Conservation (phyloP, 1,140 invertebrate species). For the Heterodera carotae region DNA sequence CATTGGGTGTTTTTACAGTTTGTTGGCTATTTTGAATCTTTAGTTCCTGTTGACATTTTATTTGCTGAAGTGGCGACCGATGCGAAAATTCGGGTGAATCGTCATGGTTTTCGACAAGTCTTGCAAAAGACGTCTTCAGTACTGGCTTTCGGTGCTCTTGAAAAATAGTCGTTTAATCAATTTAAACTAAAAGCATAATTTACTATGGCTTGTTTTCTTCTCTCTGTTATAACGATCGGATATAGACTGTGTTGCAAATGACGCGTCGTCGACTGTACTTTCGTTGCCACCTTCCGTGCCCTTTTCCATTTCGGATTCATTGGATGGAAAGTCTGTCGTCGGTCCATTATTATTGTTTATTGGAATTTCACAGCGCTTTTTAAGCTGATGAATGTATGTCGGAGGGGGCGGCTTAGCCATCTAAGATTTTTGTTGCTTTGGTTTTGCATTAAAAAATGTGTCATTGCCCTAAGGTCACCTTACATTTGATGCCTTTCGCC, state of each 20-base stretch:
- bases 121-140: background rate
- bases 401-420: constrained; percentile 27
- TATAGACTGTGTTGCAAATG: background rate
- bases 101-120: constrained; percentile 17
- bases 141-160: background rate
- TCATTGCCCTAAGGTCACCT: too few species aligned
- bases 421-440: constrained; percentile 14
- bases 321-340: background rate
- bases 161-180: background rate
- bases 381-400: constrained; percentile 11
- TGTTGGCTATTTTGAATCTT: background rate
- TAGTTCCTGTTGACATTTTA: background rate
- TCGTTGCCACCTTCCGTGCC: background rate
- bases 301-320: background rate
- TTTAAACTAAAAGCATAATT: background rate
- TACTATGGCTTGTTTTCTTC: background rate
- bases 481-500: constrained; percentile 28
- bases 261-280: background rate
- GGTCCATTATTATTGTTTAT: background rate
- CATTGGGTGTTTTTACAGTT: too few species aligned
- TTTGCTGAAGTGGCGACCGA: constrained; percentile 22
- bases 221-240: background rate
- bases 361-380: constrained; percentile 17
- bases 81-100: constrained; percentile 29
- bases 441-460: constrained; percentile 17